A percentile compares a stretch with the other conserved stretches of the same genome.
phyloP scores from a whole-genome alignment of 1,140 invertebrate species.

The Aphis craccivora region DNA sequence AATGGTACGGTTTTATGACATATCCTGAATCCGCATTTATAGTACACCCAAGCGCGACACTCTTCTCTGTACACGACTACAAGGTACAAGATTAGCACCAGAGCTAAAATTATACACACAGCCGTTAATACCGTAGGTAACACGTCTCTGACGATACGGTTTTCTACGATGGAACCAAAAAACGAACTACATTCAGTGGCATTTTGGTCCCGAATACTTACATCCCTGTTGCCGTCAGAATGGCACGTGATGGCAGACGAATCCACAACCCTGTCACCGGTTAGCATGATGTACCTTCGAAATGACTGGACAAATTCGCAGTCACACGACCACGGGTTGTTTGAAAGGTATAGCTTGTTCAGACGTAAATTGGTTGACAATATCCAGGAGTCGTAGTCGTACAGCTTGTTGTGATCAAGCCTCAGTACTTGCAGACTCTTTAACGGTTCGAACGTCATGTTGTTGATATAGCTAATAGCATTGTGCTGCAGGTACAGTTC shows the following conservation, averaged over 20 bases:
- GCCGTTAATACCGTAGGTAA: constrained; percentile 78
- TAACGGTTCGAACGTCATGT: constrained; percentile 82
- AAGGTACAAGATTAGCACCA: constrained; percentile 75
- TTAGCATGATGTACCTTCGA: constrained; percentile 77
- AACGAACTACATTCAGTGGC: constrained; percentile 71
- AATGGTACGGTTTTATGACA: constrained; percentile 82
- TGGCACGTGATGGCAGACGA: constrained; percentile 62
- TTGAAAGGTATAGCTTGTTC: constrained; percentile 78
- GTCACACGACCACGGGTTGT: constrained; percentile 90
- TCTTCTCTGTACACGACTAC: constrained; percentile 83
- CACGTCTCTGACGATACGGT: constrained; percentile 80
- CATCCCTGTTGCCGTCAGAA: constrained; percentile 60
- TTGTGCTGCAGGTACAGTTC: constrained; percentile 90
- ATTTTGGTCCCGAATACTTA: constrained; percentile 69
- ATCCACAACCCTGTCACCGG: constrained; percentile 71
- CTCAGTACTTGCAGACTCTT: constrained; percentile 82
- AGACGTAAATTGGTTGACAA: constrained; percentile 79
- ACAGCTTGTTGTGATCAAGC: constrained; percentile 84
- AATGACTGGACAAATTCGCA: constrained; percentile 82
- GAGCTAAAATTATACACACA: constrained; percentile 76
- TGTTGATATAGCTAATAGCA: constrained; percentile 82
- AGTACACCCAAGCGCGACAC: constrained; percentile 85
- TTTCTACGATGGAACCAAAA: constrained; percentile 70
- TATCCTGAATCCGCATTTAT: constrained; percentile 82
- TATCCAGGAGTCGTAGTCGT: constrained; percentile 80